Percentiles rank a stretch among this genome's conserved stretches.
Conservation (phyloP, 2,888 invertebrate species). For the Pristionchus exspectatus region DNA sequence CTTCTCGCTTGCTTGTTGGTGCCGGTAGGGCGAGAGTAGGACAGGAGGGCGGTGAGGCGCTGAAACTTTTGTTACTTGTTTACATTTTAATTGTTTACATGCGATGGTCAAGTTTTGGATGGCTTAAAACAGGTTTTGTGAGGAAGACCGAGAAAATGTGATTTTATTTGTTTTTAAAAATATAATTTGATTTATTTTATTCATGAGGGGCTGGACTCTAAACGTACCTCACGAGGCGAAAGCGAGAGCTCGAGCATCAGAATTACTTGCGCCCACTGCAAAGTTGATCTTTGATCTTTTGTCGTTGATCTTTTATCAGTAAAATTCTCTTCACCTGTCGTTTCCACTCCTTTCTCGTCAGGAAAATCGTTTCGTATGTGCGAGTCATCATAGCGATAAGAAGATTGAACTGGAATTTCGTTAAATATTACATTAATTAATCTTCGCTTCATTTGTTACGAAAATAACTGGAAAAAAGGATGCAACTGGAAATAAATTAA, state of each 20-base stretch:
- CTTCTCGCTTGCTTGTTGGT: conserved; percentile 75
- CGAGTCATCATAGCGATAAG: conserved; percentile 79
- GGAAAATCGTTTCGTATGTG: conserved; percentile 97
- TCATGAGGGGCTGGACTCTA: too few species aligned
- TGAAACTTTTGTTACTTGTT: not conserved
- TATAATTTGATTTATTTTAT: not conserved
- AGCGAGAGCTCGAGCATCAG: conserved; percentile 96
- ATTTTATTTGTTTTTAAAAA: too few species aligned
- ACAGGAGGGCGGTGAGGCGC: conserved; percentile 86
- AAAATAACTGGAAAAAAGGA: too few species aligned
- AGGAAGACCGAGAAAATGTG: too few species aligned
- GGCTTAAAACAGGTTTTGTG: too few species aligned
- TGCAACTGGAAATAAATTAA: not conserved
- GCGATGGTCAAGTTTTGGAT: too few species aligned
- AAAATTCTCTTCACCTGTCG: conserved; percentile 60
- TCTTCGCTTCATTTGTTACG: conserved; percentile 86
- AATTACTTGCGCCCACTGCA: conserved; percentile 86
- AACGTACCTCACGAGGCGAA: conserved; percentile 88
- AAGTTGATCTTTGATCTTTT: not conserved
- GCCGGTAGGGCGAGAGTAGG: conserved; percentile 91
- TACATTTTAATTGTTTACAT: too few species aligned
- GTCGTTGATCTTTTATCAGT: not conserved
- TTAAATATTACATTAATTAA: conserved; percentile 81
- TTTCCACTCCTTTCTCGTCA: conserved; percentile 97
- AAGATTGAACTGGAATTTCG: conserved; percentile 32